phyloP scores from a whole-genome alignment of 53 echinoderm and acorn worm species.

The Luidia sarsii region DNA sequence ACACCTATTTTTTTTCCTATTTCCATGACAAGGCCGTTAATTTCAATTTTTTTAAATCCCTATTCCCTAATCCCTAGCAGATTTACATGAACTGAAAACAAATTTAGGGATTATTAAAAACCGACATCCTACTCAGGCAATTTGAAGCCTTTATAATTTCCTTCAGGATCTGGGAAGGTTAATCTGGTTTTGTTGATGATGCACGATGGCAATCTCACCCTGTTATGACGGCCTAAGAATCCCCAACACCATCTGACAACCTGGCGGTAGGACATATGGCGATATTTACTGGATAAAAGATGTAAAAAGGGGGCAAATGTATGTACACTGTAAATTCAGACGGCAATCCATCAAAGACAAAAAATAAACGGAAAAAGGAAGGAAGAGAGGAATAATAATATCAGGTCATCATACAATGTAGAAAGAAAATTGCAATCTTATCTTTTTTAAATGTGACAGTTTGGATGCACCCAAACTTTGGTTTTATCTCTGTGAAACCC shows the following conservation, averaged over 20 bases:
- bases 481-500: too few relatives aligned
- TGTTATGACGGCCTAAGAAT: constrained; percentile 3
- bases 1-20: too few relatives aligned
- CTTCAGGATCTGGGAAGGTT: neutral
- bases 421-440: too few relatives aligned
- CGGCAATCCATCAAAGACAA: neutral
- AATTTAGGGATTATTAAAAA: neutral
- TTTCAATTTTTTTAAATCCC: too few relatives aligned
- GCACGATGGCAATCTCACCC: constrained; percentile 29
- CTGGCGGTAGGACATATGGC: constrained; percentile 25
- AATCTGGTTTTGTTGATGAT: neutral
- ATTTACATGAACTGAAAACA: too few relatives aligned
- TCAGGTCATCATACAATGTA: neutral
- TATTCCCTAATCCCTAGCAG: too few relatives aligned
- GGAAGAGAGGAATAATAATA: too few relatives aligned
- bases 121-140: constrained; percentile 1
- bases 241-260: constrained; percentile 37
- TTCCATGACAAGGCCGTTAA: too few relatives aligned
- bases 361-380: neutral
- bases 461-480: neutral
- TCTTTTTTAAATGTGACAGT: neutral
- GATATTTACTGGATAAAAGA: constrained; percentile 27
- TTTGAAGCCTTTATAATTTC: constrained; percentile 26
- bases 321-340: too few relatives aligned
- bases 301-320: neutral